phyloP scores from a whole-genome alignment of 2,888 invertebrate species.

The Orthosia incerta region DNA sequence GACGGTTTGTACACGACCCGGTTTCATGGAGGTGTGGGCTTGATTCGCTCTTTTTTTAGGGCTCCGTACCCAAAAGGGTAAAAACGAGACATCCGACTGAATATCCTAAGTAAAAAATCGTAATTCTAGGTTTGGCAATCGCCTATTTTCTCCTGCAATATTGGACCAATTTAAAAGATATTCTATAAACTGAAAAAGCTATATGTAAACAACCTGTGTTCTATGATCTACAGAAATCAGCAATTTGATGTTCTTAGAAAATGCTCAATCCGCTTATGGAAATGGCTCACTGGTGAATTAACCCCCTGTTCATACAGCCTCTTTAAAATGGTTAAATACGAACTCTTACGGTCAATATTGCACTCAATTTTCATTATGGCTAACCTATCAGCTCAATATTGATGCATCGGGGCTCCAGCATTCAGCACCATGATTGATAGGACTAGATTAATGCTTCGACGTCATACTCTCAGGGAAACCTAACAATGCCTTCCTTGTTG shows the following conservation, averaged over 20 bases:
- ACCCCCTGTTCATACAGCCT: neutral
- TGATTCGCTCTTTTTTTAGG: too few species aligned
- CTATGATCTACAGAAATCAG: neutral
- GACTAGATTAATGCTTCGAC: constrained; percentile 13
- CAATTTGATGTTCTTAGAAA: neutral
- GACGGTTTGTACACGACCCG: too few species aligned
- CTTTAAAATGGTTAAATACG: constrained; percentile 15
- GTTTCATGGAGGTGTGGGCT: too few species aligned
- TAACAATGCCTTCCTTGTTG: constrained; percentile 24
- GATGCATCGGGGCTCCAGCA: constrained; percentile 46
- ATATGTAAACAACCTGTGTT: too few species aligned
- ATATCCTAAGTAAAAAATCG: too few species aligned
- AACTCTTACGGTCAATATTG: constrained; percentile 21
- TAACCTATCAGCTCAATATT: constrained; percentile 39
- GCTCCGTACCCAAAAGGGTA: too few species aligned
- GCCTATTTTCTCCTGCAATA: too few species aligned
- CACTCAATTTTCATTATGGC: constrained; percentile 42
- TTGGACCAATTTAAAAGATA: too few species aligned
- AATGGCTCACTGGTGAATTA: neutral
- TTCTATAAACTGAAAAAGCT: too few species aligned
- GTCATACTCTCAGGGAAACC: constrained; percentile 3
- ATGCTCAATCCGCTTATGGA: neutral
- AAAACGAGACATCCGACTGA: too few species aligned
- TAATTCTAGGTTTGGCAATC: too few species aligned
- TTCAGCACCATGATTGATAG: constrained; percentile 53